Evolutionary conservation across 2,113 vertebrate species (phyloP).

Genomic region (Clarias gariepinus): DNA sequence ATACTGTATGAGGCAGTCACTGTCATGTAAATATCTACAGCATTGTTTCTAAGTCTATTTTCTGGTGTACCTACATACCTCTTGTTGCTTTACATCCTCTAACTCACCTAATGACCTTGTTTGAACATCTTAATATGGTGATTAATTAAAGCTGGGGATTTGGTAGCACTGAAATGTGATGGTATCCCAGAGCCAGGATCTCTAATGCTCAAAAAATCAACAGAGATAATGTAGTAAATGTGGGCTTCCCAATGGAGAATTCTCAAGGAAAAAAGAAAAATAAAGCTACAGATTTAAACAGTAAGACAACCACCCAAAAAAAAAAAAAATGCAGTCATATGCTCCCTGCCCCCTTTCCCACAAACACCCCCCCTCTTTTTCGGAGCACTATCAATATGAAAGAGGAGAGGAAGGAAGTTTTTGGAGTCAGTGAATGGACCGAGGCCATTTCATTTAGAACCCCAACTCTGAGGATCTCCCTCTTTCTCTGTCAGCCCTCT

Average conservation of each 20-base stretch:
- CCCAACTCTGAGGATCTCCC: not conserved
- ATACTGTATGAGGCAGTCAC: too few relatives aligned
- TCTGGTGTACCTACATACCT: not conserved
- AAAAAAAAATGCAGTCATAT: not conserved
- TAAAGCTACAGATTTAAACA: slow-evolving; percentile 4
- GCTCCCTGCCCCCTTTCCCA: not conserved
- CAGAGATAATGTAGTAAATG: not conserved
- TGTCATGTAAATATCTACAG: too few relatives aligned
- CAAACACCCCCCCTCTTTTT: slow-evolving; percentile 39
- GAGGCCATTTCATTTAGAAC: slow-evolving; percentile 15
- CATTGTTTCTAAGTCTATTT: too few relatives aligned
- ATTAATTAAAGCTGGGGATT: not conserved
- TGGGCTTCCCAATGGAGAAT: too few relatives aligned
- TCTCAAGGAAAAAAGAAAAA: not conserved
- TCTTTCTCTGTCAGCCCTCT: slow-evolving; percentile 38
- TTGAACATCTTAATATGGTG: not conserved
- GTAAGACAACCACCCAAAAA: slow-evolving; percentile 1
- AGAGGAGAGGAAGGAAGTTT: slow-evolving; percentile 70
- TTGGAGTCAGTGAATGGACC: slow-evolving; percentile 39
- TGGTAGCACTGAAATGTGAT: not conserved
- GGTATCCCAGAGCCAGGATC: not conserved
- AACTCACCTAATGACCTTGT: not conserved
- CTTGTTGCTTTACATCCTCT: not conserved
- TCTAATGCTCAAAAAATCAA: not conserved
- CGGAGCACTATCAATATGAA: slow-evolving; percentile 66